These are phyloP conservation scores for Perccottus glenii DNA, from an alignment of 2,113 vertebrate genomes.

Conservation along the genomic window DNA sequence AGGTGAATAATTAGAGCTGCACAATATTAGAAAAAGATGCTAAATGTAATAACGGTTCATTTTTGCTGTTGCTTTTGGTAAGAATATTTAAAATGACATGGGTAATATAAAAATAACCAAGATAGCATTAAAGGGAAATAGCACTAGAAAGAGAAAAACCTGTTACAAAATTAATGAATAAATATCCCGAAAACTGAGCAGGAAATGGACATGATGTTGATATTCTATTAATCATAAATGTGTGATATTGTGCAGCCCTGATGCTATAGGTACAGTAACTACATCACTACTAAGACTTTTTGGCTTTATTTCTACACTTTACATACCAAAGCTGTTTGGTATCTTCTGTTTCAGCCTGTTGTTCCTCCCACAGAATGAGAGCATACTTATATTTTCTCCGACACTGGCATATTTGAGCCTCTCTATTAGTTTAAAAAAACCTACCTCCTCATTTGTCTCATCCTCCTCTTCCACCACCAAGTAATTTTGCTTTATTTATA, in stretches of 20 bases:
- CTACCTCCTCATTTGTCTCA: slow-evolving; percentile 60
- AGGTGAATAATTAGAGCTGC: no score
- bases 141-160: no score
- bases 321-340: slow-evolving; percentile 49
- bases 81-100: no score
- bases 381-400: neutral
- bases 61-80: no score
- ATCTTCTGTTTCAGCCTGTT: slow-evolving; percentile 44
- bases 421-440: slow-evolving; percentile 16
- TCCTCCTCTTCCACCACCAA: slow-evolving; percentile 48
- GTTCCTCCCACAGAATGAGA: slow-evolving; percentile 21
- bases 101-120: no score
- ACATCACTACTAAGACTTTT: neutral
- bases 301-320: neutral
- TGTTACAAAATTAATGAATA: no score
- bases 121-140: no score
- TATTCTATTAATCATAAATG: no score
- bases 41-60: no score
- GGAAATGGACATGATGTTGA: no score
- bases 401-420: neutral
- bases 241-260: neutral
- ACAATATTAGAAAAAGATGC: no score
- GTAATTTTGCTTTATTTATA: slow-evolving; percentile 63
- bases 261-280: neutral
- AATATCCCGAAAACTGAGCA: no score